Evolutionary conservation across 2,113 vertebrate genomes (phyloP).

Genomic region (Oncorhynchus clarkii): DNA sequence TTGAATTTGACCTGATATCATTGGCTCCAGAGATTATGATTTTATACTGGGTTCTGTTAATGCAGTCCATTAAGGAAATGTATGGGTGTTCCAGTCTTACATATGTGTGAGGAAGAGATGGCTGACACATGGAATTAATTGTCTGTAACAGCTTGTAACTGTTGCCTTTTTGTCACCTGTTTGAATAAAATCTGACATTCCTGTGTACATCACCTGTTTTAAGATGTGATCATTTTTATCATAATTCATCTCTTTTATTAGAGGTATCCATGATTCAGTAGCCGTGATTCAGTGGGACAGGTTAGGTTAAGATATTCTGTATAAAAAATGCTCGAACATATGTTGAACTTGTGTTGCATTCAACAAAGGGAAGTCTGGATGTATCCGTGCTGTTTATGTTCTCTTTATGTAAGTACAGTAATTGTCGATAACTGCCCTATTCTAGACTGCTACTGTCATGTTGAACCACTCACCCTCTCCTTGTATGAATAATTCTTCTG

Average conservation of each 20-base stretch:
- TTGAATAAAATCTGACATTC: slow-evolving; percentile 1
- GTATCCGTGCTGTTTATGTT: not conserved
- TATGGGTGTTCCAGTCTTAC: not conserved
- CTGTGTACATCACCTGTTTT: not conserved
- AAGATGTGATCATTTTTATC: not conserved
- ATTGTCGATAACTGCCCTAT: not conserved
- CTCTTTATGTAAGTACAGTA: not conserved
- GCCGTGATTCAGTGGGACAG: not conserved
- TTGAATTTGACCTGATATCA: not conserved
- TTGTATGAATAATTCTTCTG: not conserved
- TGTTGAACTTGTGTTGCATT: not conserved
- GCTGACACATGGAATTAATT: not conserved
- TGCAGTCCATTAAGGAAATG: not conserved
- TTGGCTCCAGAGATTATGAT: not conserved
- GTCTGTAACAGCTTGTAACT: not conserved
- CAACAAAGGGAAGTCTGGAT: not conserved
- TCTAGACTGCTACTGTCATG: not conserved
- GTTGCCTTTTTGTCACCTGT: not conserved
- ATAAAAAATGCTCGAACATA: not conserved
- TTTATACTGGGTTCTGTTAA: not conserved
- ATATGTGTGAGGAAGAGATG: not conserved
- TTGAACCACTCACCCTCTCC: not conserved
- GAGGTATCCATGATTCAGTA: not conserved
- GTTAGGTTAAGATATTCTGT: not conserved
- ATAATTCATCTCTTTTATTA: not conserved